Evolutionary conservation across 1,140 invertebrate genomes (phyloP).

Genomic region (Listronotus bonariensis): DNA sequence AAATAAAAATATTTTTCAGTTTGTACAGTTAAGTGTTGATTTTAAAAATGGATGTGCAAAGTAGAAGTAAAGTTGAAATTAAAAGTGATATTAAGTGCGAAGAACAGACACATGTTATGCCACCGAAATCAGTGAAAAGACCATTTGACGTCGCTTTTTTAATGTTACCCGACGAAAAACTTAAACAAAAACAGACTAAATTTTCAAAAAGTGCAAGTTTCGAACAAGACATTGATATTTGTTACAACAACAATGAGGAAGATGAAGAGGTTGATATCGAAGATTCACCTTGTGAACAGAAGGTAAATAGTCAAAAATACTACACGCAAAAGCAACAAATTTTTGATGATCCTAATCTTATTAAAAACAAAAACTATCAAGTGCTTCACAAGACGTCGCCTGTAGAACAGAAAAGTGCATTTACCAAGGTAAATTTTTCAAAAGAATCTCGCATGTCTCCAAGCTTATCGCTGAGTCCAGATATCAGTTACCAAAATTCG

Average conservation of each 20-base stretch:
- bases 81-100: slow-evolving; percentile 46
- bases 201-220: slow-evolving; percentile 36
- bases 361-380: slow-evolving; percentile 57
- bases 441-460: slow-evolving; percentile 62
- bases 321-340: slow-evolving; percentile 62
- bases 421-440: slow-evolving; percentile 71
- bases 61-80: slow-evolving; percentile 42
- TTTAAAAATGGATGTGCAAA: slow-evolving; percentile 36
- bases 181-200: slow-evolving; percentile 66
- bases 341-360: slow-evolving; percentile 63
- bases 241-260: slow-evolving; percentile 45
- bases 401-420: slow-evolving; percentile 67
- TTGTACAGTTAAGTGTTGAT: slow-evolving; percentile 40
- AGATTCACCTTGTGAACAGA: slow-evolving; percentile 56
- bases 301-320: slow-evolving; percentile 41
- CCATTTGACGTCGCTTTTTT: slow-evolving; percentile 88
- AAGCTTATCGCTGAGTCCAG: slow-evolving; percentile 72
- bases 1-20: neutral
- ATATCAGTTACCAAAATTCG: slow-evolving; percentile 74
- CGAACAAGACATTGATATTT: slow-evolving; percentile 50
- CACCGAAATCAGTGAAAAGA: slow-evolving; percentile 62
- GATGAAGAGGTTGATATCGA: slow-evolving; percentile 55
- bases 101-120: slow-evolving; percentile 43
- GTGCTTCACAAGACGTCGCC: slow-evolving; percentile 48
- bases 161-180: slow-evolving; percentile 82